Conservation (phyloP, 2,888 invertebrate species). For the Hyalella azteca region DNA sequence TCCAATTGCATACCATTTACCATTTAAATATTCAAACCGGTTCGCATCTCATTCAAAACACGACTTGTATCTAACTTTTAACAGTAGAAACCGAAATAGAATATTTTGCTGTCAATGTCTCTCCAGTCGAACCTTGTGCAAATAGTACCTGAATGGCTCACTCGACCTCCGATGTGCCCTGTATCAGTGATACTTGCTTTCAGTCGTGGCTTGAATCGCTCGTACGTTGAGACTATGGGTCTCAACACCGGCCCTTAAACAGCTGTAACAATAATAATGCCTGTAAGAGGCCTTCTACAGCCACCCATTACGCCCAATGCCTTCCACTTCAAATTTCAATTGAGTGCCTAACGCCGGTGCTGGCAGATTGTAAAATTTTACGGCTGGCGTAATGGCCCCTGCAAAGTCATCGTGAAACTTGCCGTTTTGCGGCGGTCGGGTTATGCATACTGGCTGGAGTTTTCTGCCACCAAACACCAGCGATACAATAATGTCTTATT, state of each 20-base stretch:
- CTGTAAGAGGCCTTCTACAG: constrained; percentile 16
- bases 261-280: constrained; percentile 18
- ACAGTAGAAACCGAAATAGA: too few species aligned
- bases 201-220: constrained; percentile 1
- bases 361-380: constrained; percentile 28
- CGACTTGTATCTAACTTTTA: too few species aligned
- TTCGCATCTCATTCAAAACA: too few species aligned
- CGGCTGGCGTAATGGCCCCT: neutral
- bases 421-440: neutral
- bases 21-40: too few species aligned
- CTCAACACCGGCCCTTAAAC: neutral
- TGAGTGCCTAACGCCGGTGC: constrained; percentile 13
- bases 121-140: neutral
- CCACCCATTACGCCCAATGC: neutral
- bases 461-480: too few species aligned
- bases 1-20: too few species aligned
- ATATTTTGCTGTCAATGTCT: neutral
- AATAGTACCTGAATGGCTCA: neutral
- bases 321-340: constrained; percentile 27
- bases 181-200: neutral
- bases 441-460: neutral
- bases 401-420: neutral
- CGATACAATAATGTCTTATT: too few species aligned
- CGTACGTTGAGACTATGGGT: neutral
- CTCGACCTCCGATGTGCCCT: neutral